Base-by-base conservation (phyloP, 1,140 invertebrate species). In the Lordiphosa stackelbergi region DNA sequence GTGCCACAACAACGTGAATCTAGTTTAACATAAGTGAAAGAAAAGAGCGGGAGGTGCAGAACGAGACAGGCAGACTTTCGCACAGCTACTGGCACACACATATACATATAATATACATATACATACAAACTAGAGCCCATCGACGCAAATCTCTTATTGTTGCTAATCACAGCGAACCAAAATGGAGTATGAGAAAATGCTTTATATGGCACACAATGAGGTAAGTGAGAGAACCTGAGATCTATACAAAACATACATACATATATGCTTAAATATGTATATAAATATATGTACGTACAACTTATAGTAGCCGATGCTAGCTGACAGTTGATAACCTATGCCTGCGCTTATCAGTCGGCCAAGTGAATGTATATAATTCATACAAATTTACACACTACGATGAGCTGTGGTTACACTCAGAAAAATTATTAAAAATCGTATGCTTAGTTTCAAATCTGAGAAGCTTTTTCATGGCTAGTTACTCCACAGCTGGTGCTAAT, bases 181-280 rank as follows among this genome's bases (percentile, higher is more conserved):
- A 83, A 83, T 83, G 77, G 77, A 83, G 77, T 83, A 83, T 63
- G 77, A 83, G 77, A 83, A 83, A 70, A 83, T 83, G 78, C 24
- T 83, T 61, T 83, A 66, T 57, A 47, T 77, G 69, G 38, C 77
- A 38, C 56, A 42, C 54, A 61, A 55, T 42, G 77, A 79, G 75
- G 75, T 79, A 68, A 81, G 75, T 75, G 34, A 47, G 22, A 40
- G 9, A 54, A 19, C 46, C 19, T 42, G 8, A 38, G 22, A 51
- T 31, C 24, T n/a, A 34, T 1, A 42, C 11, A 46, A 12, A 19
- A 36, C 3, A 28, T 47, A 38, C 3, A 28, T 47, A 38, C 47
- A 54, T 48, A 22, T 48, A 54, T 19, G 13, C 38, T 34, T 54
- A 16, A 16, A 55, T 10, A 37, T 34, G 6, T 13, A n/a, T 22